A percentile compares a stretch with the other conserved stretches of the same genome.
Conservation (phyloP, 2,888 invertebrate genomes). For the Zootermopsis nevadensis region DNA sequence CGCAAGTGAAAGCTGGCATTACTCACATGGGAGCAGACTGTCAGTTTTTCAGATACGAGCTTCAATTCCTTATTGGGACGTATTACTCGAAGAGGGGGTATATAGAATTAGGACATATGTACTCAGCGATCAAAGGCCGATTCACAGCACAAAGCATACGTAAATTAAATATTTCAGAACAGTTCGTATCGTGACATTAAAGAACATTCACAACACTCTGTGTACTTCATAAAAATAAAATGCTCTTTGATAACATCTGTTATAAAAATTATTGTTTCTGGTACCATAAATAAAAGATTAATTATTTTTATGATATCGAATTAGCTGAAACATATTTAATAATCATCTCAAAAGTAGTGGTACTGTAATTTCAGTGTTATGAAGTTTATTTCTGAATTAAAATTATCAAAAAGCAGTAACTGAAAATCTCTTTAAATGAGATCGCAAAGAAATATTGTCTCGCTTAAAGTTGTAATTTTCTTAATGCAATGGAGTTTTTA, state of each 20-base stretch:
- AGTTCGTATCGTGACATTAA: not conserved
- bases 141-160: not conserved
- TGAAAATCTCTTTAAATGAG: not conserved
- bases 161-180: not conserved
- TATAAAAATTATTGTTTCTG: no score
- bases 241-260: not conserved
- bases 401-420: not conserved
- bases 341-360: no score
- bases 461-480: no score
- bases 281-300: no score
- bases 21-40: slow-evolving; percentile 28
- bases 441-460: no score
- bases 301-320: no score
- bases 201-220: not conserved
- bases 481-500: not conserved
- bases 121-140: not conserved
- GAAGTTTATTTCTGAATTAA: not conserved
- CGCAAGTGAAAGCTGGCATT: slow-evolving; percentile 30
- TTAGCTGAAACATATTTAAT: no score
- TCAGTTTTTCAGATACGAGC: not conserved
- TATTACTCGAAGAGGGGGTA: slow-evolving; percentile 30
- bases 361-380: not conserved
- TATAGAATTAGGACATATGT: slow-evolving; percentile 19
- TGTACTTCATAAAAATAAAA: not conserved
- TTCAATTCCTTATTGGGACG: slow-evolving; percentile 36